Evolutionary conservation across 2,888 invertebrate species (phyloP).

Genomic region (Apocheima hispidaria): DNA sequence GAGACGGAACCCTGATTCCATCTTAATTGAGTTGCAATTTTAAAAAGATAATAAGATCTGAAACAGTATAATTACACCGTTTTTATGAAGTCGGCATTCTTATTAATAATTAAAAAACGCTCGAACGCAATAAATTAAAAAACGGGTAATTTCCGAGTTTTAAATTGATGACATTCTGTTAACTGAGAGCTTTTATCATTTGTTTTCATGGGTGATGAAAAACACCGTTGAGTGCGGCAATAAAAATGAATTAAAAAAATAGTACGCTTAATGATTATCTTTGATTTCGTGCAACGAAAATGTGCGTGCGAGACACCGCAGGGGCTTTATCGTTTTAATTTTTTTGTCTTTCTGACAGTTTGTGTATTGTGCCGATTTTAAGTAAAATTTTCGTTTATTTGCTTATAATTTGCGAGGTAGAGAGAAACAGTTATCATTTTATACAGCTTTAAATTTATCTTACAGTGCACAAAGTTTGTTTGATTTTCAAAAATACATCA

Average conservation of each 20-base stretch:
- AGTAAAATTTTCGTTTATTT: not conserved
- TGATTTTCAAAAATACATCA: slow-evolving; percentile 26
- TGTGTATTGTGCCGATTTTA: not conserved
- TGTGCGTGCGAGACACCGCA: too few relatives aligned
- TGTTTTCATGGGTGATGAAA: not conserved
- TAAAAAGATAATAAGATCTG: slow-evolving; percentile 25
- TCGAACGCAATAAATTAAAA: not conserved
- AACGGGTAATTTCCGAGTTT: not conserved
- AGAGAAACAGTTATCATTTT: slow-evolving; percentile 1
- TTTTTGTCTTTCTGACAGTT: too few relatives aligned
- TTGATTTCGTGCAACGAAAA: too few relatives aligned
- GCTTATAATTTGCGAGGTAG: not conserved
- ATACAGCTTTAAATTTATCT: not conserved
- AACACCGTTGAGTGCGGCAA: too few relatives aligned
- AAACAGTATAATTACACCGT: slow-evolving; percentile 52
- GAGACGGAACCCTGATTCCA: slow-evolving; percentile 23
- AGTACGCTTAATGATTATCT: too few relatives aligned
- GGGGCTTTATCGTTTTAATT: too few relatives aligned
- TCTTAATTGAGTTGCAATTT: slow-evolving; percentile 36
- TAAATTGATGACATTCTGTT: slow-evolving; percentile 2
- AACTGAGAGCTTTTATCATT: not conserved
- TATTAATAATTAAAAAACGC: not conserved
- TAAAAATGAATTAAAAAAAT: too few relatives aligned
- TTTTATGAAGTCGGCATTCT: slow-evolving; percentile 26
- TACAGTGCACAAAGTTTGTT: not conserved